Evolutionary conservation across 2,888 invertebrate species (phyloP).

Genomic region (Limnephilus lunatus): DNA sequence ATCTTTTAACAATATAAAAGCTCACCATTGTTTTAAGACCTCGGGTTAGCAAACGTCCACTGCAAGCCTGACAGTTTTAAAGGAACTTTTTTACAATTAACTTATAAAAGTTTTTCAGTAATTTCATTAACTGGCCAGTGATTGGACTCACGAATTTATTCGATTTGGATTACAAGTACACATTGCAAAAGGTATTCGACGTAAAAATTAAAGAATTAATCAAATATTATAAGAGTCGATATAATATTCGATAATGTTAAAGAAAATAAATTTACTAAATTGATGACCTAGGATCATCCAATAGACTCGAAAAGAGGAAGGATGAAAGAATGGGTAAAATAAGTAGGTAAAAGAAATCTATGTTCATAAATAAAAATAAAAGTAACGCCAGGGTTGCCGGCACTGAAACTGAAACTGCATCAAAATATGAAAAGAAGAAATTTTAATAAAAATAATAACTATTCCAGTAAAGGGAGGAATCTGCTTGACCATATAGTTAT

Average conservation of each 20-base stretch:
- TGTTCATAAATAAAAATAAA: no score
- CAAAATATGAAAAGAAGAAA: no score
- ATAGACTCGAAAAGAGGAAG: no score
- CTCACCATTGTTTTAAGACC: background rate
- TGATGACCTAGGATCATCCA: no score
- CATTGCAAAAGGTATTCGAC: background rate
- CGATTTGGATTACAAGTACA: background rate
- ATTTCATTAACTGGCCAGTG: background rate
- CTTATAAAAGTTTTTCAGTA: constrained; percentile 1
- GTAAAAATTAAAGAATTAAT: background rate
- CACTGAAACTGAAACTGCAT: no score
- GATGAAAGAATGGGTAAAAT: no score
- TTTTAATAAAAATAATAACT: no score
- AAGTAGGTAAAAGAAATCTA: no score
- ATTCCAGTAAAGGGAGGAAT: no score
- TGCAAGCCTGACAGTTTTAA: background rate
- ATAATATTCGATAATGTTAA: background rate
- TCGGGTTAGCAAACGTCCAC: background rate
- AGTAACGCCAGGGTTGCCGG: no score
- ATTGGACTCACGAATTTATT: background rate
- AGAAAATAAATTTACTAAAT: background rate
- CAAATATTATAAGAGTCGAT: no score
- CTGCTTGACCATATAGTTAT: no score
- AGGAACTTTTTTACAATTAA: background rate
- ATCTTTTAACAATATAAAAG: background rate